Evolutionary conservation across 1,140 invertebrate genomes (phyloP).

Genomic region (Drosophila parabipectinata): DNA sequence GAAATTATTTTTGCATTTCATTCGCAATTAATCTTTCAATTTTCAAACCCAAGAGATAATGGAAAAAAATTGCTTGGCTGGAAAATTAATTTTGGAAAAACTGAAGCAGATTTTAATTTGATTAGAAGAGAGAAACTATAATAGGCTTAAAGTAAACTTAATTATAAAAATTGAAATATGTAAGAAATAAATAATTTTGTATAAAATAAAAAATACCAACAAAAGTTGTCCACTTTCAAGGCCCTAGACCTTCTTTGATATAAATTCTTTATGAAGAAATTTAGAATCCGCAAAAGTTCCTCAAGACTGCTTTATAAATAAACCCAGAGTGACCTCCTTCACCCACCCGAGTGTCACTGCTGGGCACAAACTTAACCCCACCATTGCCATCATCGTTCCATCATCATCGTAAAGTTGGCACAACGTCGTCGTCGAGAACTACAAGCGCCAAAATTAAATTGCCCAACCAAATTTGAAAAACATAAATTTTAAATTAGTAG

Average conservation of each 20-base stretch:
- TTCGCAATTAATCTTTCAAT: slow-evolving; percentile 51
- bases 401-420: slow-evolving; percentile 46
- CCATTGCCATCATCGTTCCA: slow-evolving; percentile 19
- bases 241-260: slow-evolving; percentile 20
- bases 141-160: background rate
- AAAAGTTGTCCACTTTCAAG: background rate
- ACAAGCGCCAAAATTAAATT: slow-evolving; percentile 52
- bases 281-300: slow-evolving; percentile 40
- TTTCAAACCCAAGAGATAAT: slow-evolving; percentile 46
- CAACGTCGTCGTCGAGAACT: slow-evolving; percentile 31
- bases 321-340: slow-evolving; percentile 1
- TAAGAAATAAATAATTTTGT: background rate
- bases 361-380: background rate
- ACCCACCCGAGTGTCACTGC: background rate
- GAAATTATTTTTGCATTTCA: slow-evolving; percentile 52
- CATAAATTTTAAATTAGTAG: slow-evolving; percentile 74
- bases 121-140: background rate
- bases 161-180: background rate
- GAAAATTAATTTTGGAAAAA: slow-evolving; percentile 2
- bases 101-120: background rate
- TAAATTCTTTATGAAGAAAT: slow-evolving; percentile 47
- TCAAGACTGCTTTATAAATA: slow-evolving; percentile 38
- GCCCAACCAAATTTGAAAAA: slow-evolving; percentile 56
- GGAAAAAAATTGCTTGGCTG: slow-evolving; percentile 36
- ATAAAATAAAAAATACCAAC: background rate